Evolutionary conservation across 2,797 vertebrate species (phyloP).

Genomic region (Spheniscus humboldti): DNA sequence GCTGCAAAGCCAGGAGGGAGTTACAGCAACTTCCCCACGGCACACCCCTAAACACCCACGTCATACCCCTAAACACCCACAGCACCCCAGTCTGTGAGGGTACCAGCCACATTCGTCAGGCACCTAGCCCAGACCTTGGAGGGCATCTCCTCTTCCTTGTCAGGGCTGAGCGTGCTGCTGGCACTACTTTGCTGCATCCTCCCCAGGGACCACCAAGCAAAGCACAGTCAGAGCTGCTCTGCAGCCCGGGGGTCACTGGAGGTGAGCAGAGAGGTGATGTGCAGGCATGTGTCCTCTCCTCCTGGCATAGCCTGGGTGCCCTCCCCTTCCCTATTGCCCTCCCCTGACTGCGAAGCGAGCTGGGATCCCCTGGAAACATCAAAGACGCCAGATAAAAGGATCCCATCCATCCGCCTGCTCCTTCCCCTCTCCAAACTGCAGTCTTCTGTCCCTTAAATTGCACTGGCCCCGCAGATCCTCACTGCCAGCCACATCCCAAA

Average conservation of each 20-base stretch:
- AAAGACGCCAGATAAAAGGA: not conserved
- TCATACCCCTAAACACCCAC: not conserved
- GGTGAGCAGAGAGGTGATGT: not conserved
- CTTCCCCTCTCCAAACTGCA: not conserved
- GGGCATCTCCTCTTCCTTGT: not conserved
- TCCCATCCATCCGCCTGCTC: not conserved
- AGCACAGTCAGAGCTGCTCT: not conserved
- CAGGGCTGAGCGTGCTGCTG: not conserved
- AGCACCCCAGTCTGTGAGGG: not conserved
- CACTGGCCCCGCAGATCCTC: not conserved
- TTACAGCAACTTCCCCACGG: not conserved
- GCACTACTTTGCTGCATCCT: not conserved
- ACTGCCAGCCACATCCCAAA: not conserved
- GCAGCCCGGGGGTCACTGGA: not conserved
- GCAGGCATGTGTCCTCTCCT: not conserved
- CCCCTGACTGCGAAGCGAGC: rapidly evolving
- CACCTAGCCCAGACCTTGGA: not conserved
- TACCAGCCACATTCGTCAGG: not conserved
- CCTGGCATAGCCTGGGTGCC: not conserved
- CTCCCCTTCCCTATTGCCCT: not conserved
- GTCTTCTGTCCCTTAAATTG: not conserved
- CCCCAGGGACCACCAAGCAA: not conserved
- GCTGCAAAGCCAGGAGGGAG: not conserved
- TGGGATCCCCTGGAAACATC: not conserved
- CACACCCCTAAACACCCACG: not conserved